phyloP scores from a whole-genome alignment of 2,888 invertebrate genomes.

The Orgyia antiqua region DNA sequence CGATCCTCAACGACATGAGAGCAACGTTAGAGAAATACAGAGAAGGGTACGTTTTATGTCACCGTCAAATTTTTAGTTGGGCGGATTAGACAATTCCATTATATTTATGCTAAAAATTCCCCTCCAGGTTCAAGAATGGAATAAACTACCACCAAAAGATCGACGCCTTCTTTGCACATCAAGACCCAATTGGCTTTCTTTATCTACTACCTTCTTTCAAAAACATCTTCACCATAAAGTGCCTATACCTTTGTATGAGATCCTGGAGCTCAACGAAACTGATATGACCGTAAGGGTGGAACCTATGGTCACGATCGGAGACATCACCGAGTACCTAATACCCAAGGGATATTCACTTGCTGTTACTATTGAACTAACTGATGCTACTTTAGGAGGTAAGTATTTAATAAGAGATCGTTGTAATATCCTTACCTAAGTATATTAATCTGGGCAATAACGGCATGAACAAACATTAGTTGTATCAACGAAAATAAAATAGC shows the following conservation, averaged over 20 bases:
- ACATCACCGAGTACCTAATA: slow-evolving; percentile 80
- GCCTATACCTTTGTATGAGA: slow-evolving; percentile 80
- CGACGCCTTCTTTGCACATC: slow-evolving; percentile 81
- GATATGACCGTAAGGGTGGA: slow-evolving; percentile 80
- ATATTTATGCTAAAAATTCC: too few species aligned
- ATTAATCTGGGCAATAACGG: too few species aligned
- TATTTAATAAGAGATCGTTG: not conserved
- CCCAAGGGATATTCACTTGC: slow-evolving; percentile 82
- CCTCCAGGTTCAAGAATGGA: slow-evolving; percentile 72
- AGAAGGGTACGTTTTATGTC: slow-evolving; percentile 37
- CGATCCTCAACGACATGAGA: slow-evolving; percentile 58
- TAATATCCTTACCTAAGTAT: not conserved
- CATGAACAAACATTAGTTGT: too few species aligned
- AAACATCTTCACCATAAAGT: slow-evolving; percentile 81
- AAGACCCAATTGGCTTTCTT: slow-evolving; percentile 83
- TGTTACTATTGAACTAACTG: slow-evolving; percentile 82
- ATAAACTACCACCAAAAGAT: slow-evolving; percentile 54
- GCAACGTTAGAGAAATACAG: slow-evolving; percentile 68
- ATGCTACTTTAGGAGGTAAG: slow-evolving; percentile 81
- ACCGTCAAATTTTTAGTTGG: too few species aligned
- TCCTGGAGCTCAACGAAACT: slow-evolving; percentile 76
- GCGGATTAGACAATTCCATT: too few species aligned
- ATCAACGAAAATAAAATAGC: too few species aligned
- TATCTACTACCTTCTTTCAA: slow-evolving; percentile 82
- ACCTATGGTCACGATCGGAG: slow-evolving; percentile 83